These are phyloP conservation scores for Montipora foliosa DNA, from an alignment of 64 coral and sea anemone species.

Conservation along the genomic window DNA sequence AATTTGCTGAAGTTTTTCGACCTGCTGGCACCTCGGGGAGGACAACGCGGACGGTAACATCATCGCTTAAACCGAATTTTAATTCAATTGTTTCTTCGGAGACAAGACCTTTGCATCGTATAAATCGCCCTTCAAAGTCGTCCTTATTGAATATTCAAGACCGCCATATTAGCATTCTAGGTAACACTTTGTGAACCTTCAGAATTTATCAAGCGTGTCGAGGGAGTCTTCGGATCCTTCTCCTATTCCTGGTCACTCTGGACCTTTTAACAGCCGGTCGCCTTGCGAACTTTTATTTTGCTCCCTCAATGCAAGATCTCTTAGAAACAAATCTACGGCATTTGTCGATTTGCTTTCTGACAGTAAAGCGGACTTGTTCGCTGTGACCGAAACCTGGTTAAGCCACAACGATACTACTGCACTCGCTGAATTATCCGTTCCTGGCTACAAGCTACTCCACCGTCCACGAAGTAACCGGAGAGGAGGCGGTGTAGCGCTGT, in stretches of 20 bases:
- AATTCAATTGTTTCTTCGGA: no score
- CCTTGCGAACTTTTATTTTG: background rate
- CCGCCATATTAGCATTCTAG: background rate
- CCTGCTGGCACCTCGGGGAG: no score
- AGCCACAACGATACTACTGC: background rate
- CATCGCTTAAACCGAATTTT: no score
- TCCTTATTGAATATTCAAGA: background rate
- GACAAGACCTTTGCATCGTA: background rate
- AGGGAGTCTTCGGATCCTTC: background rate
- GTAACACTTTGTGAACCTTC: background rate
- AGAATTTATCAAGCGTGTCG: background rate
- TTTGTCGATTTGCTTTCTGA: constrained; percentile 28
- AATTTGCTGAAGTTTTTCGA: no score
- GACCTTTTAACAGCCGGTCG: background rate
- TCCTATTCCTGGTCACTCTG: background rate
- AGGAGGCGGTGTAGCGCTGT: no score
- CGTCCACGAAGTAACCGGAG: no score
- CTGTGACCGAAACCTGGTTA: constrained; percentile 36
- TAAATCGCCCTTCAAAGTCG: background rate
- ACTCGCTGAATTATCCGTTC: background rate
- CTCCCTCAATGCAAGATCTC: constrained; percentile 45
- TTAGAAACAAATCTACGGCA: constrained; percentile 35
- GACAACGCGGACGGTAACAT: no score
- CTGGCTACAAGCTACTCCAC: background rate
- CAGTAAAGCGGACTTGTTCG: constrained; percentile 16